A percentile compares a stretch with the other conserved stretches of the same genome.
These are phyloP conservation scores for Drosophila pseudoananassae DNA, from an alignment of 1,140 invertebrate genomes.

Conservation along the genomic window DNA sequence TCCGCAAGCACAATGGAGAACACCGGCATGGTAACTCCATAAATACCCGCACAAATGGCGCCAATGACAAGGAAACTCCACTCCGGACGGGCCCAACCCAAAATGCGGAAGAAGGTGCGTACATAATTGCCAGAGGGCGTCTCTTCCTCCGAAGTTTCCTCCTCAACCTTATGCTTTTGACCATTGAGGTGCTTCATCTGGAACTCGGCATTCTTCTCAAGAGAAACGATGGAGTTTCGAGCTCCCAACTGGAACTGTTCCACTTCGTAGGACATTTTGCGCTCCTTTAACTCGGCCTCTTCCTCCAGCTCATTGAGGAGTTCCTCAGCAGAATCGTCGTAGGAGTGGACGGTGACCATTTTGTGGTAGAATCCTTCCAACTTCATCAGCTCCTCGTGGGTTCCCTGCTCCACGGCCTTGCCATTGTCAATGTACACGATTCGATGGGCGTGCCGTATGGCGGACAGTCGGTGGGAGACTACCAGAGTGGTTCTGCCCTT, in stretches of 20 bases:
- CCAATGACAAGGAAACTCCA: constrained; percentile 91
- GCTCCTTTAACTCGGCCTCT: constrained; percentile 88
- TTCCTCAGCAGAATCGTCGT: constrained; percentile 68
- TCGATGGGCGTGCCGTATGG: constrained; percentile 91
- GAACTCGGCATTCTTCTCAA: constrained; percentile 65
- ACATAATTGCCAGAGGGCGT: constrained; percentile 44
- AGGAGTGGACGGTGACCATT: constrained; percentile 87
- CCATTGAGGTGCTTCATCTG: constrained; percentile 64
- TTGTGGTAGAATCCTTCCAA: constrained; percentile 89
- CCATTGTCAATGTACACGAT: constrained; percentile 92
- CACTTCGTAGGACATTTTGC: constrained; percentile 53
- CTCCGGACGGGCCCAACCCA: constrained; percentile 90
- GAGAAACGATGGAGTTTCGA: constrained; percentile 27
- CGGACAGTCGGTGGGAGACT: constrained; percentile 94
- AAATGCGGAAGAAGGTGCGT: constrained; percentile 86
- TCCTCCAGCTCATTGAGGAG: constrained; percentile 86
- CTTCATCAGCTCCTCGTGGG: constrained; percentile 90
- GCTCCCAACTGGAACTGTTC: constrained; percentile 20
- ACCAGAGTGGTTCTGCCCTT: constrained; percentile 93
- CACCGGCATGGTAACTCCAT: constrained; percentile 90
- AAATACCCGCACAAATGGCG: constrained; percentile 88
- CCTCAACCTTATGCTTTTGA: background rate
- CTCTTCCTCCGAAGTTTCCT: constrained; percentile 8
- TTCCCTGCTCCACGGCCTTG: constrained; percentile 90
- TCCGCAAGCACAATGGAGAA: constrained; percentile 94